Evolutionary conservation across 1,140 invertebrate genomes (phyloP), one percentile per base, ranked within the genome.

Genomic region (Ditylenchus dipsaci): DNA sequence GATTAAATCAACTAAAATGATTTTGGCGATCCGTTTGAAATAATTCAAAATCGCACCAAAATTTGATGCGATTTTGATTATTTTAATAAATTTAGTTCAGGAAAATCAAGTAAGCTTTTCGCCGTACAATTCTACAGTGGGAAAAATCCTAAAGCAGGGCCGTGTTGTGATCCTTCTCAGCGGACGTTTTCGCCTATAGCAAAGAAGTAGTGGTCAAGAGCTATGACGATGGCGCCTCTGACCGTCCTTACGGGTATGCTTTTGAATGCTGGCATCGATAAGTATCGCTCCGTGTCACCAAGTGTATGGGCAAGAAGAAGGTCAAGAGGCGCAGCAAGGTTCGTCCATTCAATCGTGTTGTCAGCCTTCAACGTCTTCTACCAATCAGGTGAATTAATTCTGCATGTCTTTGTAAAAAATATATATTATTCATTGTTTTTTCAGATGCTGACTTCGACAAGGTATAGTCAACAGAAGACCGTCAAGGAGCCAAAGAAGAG

Each of bases 291-390:
- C 93, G 92, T 88, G 92, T 98, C 3, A 93, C 92, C 79, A 93
- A 92, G 86, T 87, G 89, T 67, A 97, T 98, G 93, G 90, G 91
- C 78, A 98, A 98, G 87, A 91, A 90, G 79, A 96, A 95, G 86
- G 88, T 95, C 73, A 91, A 92, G 85, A 92, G 95, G 84, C 88
- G 93, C 77, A 95, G 91, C 76, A 97, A 95, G 85, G 89, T 99
- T 71, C 98, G 97, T 89, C 90, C 95, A 74, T 99, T 99, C 85
- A 87, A 98, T 49, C 95, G 92, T 87, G 88, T 95, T 59, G 85
- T 94, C 65, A 97, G 97, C 85, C 96, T 95, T 87, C 97, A 96
- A 81, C 95, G 98, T 85, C 85, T 98, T 70, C 95, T 99, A 91
- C 95, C 95, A 66, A 99, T 95, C 19, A 83, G 87, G 85, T 87